Evolutionary conservation across 2,888 invertebrate genomes (phyloP).

Genomic region (Callyntrura sp.): DNA sequence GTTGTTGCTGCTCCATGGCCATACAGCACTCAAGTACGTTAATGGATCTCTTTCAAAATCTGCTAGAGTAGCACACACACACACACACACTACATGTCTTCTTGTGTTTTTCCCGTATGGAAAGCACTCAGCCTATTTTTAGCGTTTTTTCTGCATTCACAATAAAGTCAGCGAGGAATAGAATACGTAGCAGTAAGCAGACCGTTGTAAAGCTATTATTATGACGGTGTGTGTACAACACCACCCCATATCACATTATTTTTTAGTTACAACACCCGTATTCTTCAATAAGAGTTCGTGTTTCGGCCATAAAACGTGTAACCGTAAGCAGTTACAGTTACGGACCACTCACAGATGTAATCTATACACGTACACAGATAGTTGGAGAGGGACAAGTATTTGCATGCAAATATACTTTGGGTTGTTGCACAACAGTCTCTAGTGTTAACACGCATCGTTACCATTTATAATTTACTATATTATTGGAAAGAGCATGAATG

Average conservation of each 20-base stretch:
- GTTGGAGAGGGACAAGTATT: no score
- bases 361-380: no score
- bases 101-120: slow-evolving; percentile 6
- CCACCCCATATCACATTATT: no score
- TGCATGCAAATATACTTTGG: no score
- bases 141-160: slow-evolving; percentile 58
- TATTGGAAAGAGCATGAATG: not conserved
- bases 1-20: not conserved
- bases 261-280: no score
- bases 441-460: no score
- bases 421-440: no score
- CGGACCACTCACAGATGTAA: no score
- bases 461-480: slow-evolving; percentile 13
- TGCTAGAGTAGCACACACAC: no score
- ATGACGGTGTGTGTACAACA: no score
- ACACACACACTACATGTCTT: slow-evolving; percentile 29
- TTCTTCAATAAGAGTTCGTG: not conserved
- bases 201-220: not conserved
- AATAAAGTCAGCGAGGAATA: slow-evolving; percentile 6
- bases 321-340: not conserved
- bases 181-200: slow-evolving; percentile 5
- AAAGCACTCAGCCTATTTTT: slow-evolving; percentile 74
- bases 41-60: slow-evolving; percentile 63
- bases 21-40: not conserved
- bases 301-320: not conserved